These are phyloP conservation scores for Camelus dromedarius DNA, from an alignment of 2,113 vertebrate species.

Conservation along the genomic window DNA sequence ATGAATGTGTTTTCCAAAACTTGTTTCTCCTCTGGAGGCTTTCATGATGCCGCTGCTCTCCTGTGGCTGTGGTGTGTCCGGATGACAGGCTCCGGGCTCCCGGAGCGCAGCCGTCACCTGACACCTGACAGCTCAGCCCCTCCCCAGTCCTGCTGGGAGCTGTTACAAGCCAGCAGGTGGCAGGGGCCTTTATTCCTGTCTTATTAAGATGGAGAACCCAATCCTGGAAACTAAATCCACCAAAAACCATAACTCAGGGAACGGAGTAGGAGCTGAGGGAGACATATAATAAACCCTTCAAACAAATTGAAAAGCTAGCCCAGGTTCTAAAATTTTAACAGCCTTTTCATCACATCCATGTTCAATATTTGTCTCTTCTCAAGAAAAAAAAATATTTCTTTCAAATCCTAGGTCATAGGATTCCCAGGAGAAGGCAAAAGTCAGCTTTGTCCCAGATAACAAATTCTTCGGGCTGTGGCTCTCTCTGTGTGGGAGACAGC, in stretches of 20 bases:
- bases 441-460: background rate
- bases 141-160: background rate
- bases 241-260: background rate
- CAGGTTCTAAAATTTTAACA: conserved; percentile 36
- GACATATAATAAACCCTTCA: background rate
- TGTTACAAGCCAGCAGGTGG: background rate
- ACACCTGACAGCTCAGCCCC: background rate
- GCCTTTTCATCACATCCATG: background rate
- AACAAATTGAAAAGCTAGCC: background rate
- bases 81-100: background rate
- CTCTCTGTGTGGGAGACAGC: background rate
- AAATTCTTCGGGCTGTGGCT: background rate
- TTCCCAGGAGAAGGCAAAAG: background rate
- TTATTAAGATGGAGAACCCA: conserved; percentile 37
- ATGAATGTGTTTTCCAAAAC: background rate
- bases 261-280: background rate
- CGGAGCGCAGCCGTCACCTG: background rate
- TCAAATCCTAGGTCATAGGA: background rate
- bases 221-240: background rate
- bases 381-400: background rate
- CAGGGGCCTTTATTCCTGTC: background rate
- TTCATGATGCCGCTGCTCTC: rapidly evolving
- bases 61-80: rapidly evolving
- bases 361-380: background rate
- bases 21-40: background rate